A percentile compares a stretch with the other conserved stretches of the same genome.
These are phyloP conservation scores for Pelecanus crispus DNA, from an alignment of 2,113 vertebrate genomes.

Conservation along the genomic window DNA sequence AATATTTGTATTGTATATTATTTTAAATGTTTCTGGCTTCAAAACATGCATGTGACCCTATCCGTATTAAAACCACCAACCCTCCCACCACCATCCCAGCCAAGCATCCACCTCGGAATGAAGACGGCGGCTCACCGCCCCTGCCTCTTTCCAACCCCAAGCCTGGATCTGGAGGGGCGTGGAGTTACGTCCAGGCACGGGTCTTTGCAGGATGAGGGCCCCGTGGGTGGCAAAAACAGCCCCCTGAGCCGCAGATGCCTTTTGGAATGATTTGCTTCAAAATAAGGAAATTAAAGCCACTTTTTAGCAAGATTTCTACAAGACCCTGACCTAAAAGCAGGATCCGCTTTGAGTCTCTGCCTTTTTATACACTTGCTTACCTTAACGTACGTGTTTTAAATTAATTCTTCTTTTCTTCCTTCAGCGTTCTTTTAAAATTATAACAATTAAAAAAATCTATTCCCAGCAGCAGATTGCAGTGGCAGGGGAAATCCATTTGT, in stretches of 20 bases:
- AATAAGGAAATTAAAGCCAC: not conserved
- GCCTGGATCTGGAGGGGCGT: not conserved
- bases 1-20: constrained; percentile 88
- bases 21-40: constrained; percentile 80
- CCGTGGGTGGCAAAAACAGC: not conserved
- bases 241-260: not conserved
- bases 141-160: not conserved
- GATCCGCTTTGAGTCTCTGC: not conserved
- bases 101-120: not conserved
- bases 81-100: not conserved
- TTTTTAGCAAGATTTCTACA: not conserved
- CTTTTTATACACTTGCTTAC: not conserved
- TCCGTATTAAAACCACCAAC: not conserved
- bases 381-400: not conserved
- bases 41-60: constrained; percentile 80
- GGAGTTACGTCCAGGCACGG: not conserved
- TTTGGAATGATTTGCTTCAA: not conserved
- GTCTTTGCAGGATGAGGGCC: not conserved
- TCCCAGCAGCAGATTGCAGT: constrained; percentile 65
- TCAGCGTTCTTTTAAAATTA: not conserved
- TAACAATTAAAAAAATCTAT: not conserved
- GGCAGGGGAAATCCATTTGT: constrained; percentile 66
- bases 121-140: not conserved
- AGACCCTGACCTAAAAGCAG: not conserved
- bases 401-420: not conserved